A percentile compares a stretch with the other conserved stretches of the same genome.
phyloP scores from a whole-genome alignment of 2,113 vertebrate species.

The Xiphophorus hellerii region DNA sequence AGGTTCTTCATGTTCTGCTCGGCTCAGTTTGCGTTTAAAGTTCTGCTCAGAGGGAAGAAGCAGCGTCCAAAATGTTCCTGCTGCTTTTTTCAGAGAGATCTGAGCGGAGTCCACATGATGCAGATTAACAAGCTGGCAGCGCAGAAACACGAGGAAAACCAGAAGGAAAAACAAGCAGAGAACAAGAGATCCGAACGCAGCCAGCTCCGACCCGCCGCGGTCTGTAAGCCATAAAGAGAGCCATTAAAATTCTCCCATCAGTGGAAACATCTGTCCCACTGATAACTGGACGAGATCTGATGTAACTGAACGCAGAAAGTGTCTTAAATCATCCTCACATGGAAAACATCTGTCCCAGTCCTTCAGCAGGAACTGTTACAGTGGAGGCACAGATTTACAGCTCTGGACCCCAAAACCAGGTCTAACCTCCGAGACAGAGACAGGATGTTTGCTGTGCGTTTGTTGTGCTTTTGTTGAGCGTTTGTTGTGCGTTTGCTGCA shows the following conservation, averaged over 20 bases:
- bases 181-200: neutral
- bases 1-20: no score
- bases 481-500: no score
- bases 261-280: neutral
- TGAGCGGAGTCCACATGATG: no score
- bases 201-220: neutral
- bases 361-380: neutral
- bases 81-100: neutral
- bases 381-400: neutral
- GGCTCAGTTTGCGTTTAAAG: neutral
- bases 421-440: neutral
- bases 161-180: neutral
- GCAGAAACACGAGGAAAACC: neutral
- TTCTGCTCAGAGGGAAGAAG: neutral
- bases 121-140: neutral
- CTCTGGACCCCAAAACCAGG: neutral
- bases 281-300: neutral
- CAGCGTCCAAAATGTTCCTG: neutral
- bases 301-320: neutral
- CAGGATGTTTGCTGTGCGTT: no score
- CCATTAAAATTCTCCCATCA: neutral
- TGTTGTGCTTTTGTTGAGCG: no score
- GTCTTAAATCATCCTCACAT: neutral
- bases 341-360: neutral
- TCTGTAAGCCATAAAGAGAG: neutral